phyloP scores from a whole-genome alignment of 2,113 vertebrate species.

The Corythaeola cristata region DNA sequence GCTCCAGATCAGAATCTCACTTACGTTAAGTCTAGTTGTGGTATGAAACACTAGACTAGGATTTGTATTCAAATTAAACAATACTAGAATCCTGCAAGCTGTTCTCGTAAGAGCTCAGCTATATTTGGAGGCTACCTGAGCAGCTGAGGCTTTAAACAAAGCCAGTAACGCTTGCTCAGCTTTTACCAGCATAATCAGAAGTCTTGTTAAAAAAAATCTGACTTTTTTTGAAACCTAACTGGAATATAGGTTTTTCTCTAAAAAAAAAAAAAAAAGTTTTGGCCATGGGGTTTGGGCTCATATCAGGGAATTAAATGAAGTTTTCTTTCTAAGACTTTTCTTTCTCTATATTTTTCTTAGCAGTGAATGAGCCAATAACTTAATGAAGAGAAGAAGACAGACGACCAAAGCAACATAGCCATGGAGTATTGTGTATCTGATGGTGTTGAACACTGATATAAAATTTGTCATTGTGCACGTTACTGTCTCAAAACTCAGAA shows the following conservation, averaged over 20 bases:
- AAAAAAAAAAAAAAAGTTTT: not conserved
- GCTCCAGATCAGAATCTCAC: slow-evolving; percentile 40
- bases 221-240: not conserved
- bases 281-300: not conserved
- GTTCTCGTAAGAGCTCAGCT: not conserved
- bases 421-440: not conserved
- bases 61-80: slow-evolving; percentile 57
- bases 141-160: slow-evolving; percentile 11
- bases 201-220: not conserved
- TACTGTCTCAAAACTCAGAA: not conserved
- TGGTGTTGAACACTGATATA: not conserved
- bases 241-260: not conserved
- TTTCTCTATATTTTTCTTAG: not conserved
- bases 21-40: not conserved
- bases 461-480: not conserved
- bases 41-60: slow-evolving; percentile 34
- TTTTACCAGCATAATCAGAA: not conserved
- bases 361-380: not conserved
- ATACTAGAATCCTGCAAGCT: not conserved
- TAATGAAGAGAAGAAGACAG: not conserved
- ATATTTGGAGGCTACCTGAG: slow-evolving; percentile 52
- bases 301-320: not conserved
- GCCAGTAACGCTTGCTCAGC: not conserved
- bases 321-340: not conserved
- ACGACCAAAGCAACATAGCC: not conserved